Base-by-base conservation (phyloP, 92 coral and sea anemone species). In the Phenganax stokvisi region DNA sequence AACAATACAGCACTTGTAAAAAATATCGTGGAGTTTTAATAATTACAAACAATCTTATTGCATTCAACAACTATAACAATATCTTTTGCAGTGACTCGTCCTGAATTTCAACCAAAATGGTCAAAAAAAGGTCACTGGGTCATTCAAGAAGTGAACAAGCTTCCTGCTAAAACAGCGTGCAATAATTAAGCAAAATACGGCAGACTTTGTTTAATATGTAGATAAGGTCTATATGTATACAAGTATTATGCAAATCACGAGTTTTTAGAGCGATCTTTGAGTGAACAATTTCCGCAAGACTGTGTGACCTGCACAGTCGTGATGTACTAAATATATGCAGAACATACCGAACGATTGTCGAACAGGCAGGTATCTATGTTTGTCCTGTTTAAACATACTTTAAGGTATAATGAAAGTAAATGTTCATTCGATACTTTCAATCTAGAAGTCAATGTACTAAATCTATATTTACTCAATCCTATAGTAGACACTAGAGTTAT, bases 281-380 rank as follows among this genome's bases (percentile, higher is more conserved):
- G 73, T 68, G 73, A 53, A 68, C 73, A 53, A 68, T 68, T 68
- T 68, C 73, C 73, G 73, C 54, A 53, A 30, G 73, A 68, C 53
- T 53, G 52, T 30, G 12, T 68, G 73, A 68, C 73, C n/a, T 68
- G 73, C 2, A 13, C 13, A 3, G 67, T 68, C 47, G 15, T 29
- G 53, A 8, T 68, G 47, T 1, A 37, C 54, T 68, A 37, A 68
- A 68, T 68, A 8, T 30, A 12, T 68, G 73, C 29, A 17, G 53
- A 37, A 10, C 6, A 37, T 8, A 68, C 47, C 11, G 6, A 30
- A 37, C 70, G 17, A 59, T 20, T 12, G 31, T 5, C 54, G 47
- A 68, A 68, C 29, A 30, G 29, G 47, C 73, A 16, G 73, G n/a
- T 37, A 15, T 27, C 12, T 28, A 13, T 68, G n/a, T 68, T 68